A percentile compares a stretch with the other conserved stretches of the same genome.
Evolutionary conservation across 2,888 invertebrate genomes (phyloP).

Genomic region (Hydropsyche betteni): DNA sequence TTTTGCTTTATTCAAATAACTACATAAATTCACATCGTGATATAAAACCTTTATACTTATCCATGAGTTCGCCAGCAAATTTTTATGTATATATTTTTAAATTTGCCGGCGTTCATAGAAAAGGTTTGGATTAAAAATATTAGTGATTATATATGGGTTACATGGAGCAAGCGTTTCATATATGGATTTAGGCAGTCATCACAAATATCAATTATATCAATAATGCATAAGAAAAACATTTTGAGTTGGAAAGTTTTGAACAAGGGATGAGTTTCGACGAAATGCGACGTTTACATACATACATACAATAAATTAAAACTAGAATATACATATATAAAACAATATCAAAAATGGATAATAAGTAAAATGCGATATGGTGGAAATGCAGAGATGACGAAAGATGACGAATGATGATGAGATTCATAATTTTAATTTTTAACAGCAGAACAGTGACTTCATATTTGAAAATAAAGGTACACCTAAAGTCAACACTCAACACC

Average conservation of each 20-base stretch:
- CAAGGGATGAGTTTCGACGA: slow-evolving; percentile 22
- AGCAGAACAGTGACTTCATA: slow-evolving; percentile 24
- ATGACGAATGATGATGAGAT: slow-evolving; percentile 35
- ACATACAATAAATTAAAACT: slow-evolving; percentile 39
- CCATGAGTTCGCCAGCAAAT: not conserved
- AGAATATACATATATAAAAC: slow-evolving; percentile 35
- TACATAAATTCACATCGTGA: not conserved
- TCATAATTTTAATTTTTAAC: slow-evolving; percentile 18
- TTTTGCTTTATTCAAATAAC: not conserved
- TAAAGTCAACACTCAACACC: slow-evolving; percentile 42
- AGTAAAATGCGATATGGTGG: slow-evolving; percentile 25
- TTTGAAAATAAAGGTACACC: slow-evolving; percentile 37
- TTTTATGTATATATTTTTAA: not conserved
- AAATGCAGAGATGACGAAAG: slow-evolving; percentile 41
- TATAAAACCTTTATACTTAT: slow-evolving; percentile 18
- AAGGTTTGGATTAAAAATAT: not conserved
- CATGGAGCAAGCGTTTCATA: slow-evolving; percentile 29
- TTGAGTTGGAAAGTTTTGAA: not conserved
- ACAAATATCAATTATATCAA: slow-evolving; percentile 25
- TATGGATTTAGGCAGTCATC: slow-evolving; percentile 28
- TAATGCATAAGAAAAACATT: slow-evolving; percentile 1
- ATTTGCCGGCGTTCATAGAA: not conserved
- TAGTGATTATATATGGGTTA: not conserved
- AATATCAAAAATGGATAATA: slow-evolving; percentile 16
- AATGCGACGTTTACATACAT: slow-evolving; percentile 37